Conservation (phyloP, 2,888 invertebrate species). For the Philereme transversata region DNA sequence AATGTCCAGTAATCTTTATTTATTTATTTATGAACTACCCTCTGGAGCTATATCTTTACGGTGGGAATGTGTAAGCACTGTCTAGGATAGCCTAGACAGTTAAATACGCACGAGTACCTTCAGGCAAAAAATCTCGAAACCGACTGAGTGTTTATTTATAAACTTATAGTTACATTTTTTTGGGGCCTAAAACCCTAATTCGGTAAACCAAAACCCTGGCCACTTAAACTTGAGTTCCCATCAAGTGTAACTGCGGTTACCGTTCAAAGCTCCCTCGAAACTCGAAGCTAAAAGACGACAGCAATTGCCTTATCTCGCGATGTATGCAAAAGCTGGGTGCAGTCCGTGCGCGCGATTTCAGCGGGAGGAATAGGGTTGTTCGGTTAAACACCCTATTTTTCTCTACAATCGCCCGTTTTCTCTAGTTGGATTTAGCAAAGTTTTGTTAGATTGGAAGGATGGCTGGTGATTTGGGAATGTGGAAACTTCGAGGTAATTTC, state of each 20-base stretch:
- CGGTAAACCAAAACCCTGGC: too few species aligned
- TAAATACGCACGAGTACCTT: too few species aligned
- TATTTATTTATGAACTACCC: too few species aligned
- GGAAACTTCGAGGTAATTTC: background rate
- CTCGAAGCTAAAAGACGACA: background rate
- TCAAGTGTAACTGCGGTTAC: background rate
- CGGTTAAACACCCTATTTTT: conserved; percentile 14
- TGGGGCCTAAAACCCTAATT: too few species aligned
- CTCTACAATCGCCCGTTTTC: conserved; percentile 6
- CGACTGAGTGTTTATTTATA: too few species aligned
- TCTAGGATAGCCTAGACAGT: too few species aligned
- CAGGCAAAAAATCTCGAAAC: too few species aligned
- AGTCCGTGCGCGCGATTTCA: conserved; percentile 10
- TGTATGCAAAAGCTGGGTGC: conserved; percentile 15
- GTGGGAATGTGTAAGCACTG: too few species aligned
- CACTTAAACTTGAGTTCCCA: too few species aligned
- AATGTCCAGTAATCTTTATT: too few species aligned
- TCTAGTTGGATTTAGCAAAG: background rate
- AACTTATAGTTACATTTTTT: too few species aligned
- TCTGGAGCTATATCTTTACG: too few species aligned
- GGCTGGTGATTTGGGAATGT: background rate
- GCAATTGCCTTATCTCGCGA: conserved; percentile 13
- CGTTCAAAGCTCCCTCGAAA: background rate
- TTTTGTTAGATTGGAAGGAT: background rate
- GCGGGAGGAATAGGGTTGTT: conserved; percentile 4